A percentile compares a stretch with the other conserved stretches of the same genome.
Conservation (phyloP, 2,797 vertebrate genomes). For the Apogon hyalosoma region DNA sequence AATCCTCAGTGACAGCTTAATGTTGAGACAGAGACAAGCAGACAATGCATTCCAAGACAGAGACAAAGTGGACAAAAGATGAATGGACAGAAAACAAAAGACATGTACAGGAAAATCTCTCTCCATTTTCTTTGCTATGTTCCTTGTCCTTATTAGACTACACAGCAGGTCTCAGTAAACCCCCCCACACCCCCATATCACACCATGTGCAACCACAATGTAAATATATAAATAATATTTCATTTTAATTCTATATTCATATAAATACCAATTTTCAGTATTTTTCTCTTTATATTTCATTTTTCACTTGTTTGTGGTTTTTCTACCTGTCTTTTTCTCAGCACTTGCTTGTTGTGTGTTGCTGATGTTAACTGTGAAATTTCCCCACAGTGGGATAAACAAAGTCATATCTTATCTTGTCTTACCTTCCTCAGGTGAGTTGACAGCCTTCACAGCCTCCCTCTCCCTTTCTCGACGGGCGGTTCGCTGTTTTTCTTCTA, state of each 20-base stretch:
- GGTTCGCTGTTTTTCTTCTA: slow-evolving; percentile 94
- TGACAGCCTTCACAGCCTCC: slow-evolving; percentile 81
- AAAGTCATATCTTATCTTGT: background rate
- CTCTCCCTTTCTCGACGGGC: slow-evolving; percentile 89
- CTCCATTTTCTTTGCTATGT: background rate
- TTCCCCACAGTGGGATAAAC: too few species aligned
- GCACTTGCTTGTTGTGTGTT: too few species aligned
- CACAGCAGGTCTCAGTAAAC: too few species aligned
- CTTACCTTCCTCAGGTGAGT: slow-evolving; percentile 88
- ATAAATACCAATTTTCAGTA: too few species aligned
- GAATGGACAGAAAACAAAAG: slow-evolving; percentile 42
- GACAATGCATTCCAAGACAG: slow-evolving; percentile 27
- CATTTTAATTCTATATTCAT: too few species aligned
- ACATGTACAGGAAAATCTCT: background rate
- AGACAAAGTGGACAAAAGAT: slow-evolving; percentile 41
- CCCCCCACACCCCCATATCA: too few species aligned
- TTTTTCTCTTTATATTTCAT: too few species aligned
- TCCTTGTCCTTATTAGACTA: background rate
- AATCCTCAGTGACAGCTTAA: slow-evolving; percentile 83
- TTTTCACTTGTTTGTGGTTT: too few species aligned
- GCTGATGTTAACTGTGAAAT: too few species aligned
- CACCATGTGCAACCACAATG: too few species aligned
- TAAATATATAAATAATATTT: too few species aligned
- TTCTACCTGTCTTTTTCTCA: too few species aligned
- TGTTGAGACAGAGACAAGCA: slow-evolving; percentile 63